Evolutionary conservation across 1,140 invertebrate genomes (phyloP).

Genomic region (Hesperophylax magnus): DNA sequence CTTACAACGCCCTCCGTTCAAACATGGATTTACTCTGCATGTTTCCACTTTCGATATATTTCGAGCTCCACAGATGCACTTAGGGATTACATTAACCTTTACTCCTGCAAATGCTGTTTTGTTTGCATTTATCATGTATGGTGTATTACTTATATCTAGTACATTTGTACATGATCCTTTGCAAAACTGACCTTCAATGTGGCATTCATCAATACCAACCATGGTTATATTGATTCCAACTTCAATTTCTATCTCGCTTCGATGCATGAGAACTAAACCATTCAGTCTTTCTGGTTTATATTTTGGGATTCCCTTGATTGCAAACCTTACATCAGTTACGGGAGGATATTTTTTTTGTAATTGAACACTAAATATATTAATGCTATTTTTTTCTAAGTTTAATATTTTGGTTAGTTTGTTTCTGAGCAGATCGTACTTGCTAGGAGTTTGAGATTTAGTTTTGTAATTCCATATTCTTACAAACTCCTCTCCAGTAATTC

Average conservation of each 20-base stretch:
- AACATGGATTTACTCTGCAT: constrained; percentile 76
- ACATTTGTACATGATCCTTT: constrained; percentile 77
- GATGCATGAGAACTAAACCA: constrained; percentile 75
- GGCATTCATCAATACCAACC: constrained; percentile 81
- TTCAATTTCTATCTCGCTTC: constrained; percentile 75
- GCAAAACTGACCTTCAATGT: constrained; percentile 74
- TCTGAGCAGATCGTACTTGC: constrained; percentile 73
- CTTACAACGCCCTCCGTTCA: constrained; percentile 78
- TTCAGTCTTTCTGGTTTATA: constrained; percentile 78
- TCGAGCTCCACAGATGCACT: constrained; percentile 73
- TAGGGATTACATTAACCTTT: constrained; percentile 71
- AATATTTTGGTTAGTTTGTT: constrained; percentile 72
- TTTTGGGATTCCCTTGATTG: constrained; percentile 77
- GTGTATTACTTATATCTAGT: constrained; percentile 74
- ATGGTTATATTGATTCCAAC: constrained; percentile 78
- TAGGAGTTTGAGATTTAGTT: constrained; percentile 52
- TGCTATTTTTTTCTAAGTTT: constrained; percentile 71
- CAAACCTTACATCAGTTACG: constrained; percentile 77
- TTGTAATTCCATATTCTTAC: constrained; percentile 74
- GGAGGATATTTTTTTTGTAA: constrained; percentile 69
- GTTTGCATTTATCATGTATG: constrained; percentile 83
- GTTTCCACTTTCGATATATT: constrained; percentile 70
- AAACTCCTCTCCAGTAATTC: constrained; percentile 79
- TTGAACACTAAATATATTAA: constrained; percentile 80
- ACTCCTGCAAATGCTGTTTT: constrained; percentile 79